phyloP scores from a whole-genome alignment of 2,113 vertebrate species.

The Pangasianodon hypophthalmus region DNA sequence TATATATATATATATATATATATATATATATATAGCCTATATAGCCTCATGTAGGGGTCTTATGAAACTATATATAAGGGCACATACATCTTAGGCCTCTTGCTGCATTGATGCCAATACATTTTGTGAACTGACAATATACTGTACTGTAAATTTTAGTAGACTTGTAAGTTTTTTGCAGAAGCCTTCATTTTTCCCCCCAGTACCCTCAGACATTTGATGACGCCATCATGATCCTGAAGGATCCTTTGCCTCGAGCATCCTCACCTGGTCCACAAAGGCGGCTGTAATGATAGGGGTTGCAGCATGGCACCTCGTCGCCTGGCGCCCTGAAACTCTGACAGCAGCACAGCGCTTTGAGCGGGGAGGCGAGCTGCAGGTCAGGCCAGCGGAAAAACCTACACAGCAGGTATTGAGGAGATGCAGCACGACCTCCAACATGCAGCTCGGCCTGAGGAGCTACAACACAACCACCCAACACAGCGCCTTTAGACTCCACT shows the following conservation, averaged over 20 bases:
- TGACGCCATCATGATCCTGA: background rate
- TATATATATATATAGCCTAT: too few relatives aligned
- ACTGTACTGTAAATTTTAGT: background rate
- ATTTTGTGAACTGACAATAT: background rate
- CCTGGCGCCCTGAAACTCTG: conserved; percentile 78
- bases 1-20: too few relatives aligned
- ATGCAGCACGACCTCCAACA: conserved; percentile 74
- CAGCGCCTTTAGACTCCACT: conserved; percentile 87
- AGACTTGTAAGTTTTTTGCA: background rate
- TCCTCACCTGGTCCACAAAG: conserved; percentile 91
- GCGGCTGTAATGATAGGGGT: conserved; percentile 95
- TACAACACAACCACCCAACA: conserved; percentile 84
- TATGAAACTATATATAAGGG: too few relatives aligned
- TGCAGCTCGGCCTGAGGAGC: conserved; percentile 81
- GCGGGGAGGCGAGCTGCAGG: conserved; percentile 82
- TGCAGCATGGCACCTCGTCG: conserved; percentile 85
- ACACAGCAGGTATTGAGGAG: conserved; percentile 85
- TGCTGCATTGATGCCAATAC: background rate
- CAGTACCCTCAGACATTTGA: background rate
- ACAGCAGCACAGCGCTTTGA: conserved; percentile 87
- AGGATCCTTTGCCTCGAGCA: conserved; percentile 27
- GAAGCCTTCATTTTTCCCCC: background rate
- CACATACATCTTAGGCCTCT: background rate
- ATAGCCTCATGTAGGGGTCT: too few relatives aligned
- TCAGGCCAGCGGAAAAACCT: conserved; percentile 92